A percentile compares a stretch with the other conserved stretches of the same genome.
Evolutionary conservation across 2,113 vertebrate genomes (phyloP).

Genomic region (Synodontis membranacea): DNA sequence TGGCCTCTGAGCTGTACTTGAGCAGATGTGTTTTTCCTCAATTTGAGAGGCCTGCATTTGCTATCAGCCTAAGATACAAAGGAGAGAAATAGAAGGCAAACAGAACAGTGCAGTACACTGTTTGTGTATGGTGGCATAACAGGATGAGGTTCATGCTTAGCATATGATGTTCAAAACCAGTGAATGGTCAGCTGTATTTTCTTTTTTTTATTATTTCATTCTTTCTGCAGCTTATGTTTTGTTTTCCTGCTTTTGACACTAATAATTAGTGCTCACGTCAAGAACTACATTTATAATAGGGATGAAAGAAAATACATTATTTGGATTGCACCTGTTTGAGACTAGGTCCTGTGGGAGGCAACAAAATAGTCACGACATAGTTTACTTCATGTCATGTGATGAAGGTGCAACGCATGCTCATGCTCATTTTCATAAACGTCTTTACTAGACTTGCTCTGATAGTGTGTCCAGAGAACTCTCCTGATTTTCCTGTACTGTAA

Average conservation of each 20-base stretch:
- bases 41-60: conserved; percentile 34
- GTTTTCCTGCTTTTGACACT: background rate
- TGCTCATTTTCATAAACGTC: background rate
- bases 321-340: background rate
- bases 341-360: background rate
- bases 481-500: no score
- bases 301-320: background rate
- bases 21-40: conserved; percentile 20
- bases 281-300: background rate
- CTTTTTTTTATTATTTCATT: background rate
- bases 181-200: background rate
- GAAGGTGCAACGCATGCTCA: background rate
- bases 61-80: conserved; percentile 24
- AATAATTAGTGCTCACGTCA: background rate
- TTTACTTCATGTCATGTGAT: background rate
- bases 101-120: background rate
- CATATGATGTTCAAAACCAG: background rate
- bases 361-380: background rate
- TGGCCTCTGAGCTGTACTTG: background rate
- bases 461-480: no score
- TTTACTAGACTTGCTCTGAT: background rate
- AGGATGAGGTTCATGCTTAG: conserved; percentile 11
- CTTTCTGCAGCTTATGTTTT: background rate
- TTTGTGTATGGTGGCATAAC: conserved; percentile 31
- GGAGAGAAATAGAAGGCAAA: conserved; percentile 32